These are phyloP conservation scores for Pterocles gutturalis DNA, from an alignment of 2,113 vertebrate species.

Conservation along the genomic window DNA sequence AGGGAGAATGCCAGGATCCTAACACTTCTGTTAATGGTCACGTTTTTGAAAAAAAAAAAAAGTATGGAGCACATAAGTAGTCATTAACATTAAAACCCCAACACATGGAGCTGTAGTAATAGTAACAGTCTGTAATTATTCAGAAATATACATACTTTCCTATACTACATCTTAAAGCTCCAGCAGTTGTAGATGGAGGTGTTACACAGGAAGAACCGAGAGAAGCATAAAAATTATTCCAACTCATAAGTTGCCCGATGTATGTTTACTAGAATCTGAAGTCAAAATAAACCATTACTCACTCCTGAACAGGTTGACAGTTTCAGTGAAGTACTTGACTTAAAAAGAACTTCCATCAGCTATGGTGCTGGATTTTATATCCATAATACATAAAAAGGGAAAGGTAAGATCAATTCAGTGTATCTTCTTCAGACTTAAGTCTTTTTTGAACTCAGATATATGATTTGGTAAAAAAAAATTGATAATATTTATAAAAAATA, in stretches of 20 bases:
- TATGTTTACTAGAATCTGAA: constrained; percentile 9
- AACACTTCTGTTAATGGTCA: background rate
- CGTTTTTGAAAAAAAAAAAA: background rate
- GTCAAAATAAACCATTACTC: background rate
- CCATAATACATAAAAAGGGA: background rate
- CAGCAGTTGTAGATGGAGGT: background rate
- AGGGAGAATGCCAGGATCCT: background rate
- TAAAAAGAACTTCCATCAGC: background rate
- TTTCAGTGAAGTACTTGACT: background rate
- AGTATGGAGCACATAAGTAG: background rate
- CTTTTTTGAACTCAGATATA: background rate
- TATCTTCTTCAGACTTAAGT: background rate
- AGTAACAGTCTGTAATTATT: background rate
- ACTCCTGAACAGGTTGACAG: background rate
- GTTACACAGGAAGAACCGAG: background rate
- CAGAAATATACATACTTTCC: background rate
- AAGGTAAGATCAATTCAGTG: background rate
- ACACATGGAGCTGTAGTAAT: background rate
- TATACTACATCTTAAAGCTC: background rate
- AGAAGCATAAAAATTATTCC: background rate
- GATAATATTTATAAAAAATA: background rate
- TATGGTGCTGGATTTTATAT: background rate
- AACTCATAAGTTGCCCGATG: background rate
- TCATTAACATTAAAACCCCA: background rate
- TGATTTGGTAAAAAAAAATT: background rate